Conservation (phyloP, 23 tunicate species). For the Ascidia mentula region DNA sequence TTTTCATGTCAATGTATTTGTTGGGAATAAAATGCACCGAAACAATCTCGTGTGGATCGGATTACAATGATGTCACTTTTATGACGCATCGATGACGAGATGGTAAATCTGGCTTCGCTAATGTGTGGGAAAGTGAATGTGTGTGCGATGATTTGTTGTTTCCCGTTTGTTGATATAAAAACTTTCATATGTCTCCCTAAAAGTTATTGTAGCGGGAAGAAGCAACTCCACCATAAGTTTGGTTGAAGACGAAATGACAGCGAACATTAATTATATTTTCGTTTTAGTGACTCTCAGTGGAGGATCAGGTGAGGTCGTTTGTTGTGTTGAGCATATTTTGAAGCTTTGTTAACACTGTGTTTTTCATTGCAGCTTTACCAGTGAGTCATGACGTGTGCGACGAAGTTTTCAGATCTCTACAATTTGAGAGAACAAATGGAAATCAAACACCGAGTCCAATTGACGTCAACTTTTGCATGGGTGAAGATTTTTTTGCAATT, state of each 20-base stretch:
- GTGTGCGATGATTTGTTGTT: too few species aligned
- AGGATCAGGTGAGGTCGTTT: background rate
- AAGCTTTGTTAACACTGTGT: background rate
- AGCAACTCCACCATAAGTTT: background rate
- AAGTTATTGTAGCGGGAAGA: too few species aligned
- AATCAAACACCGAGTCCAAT: constrained; percentile 36
- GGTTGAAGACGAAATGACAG: background rate
- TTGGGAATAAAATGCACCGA: too few species aligned
- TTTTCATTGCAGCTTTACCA: background rate
- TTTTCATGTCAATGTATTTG: too few species aligned
- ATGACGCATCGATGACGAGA: too few species aligned
- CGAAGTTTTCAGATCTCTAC: background rate
- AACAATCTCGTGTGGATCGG: too few species aligned
- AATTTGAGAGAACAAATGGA: constrained; percentile 6
- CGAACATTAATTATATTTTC: background rate
- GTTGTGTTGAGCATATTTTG: background rate
- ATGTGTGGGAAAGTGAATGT: too few species aligned
- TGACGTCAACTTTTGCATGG: constrained; percentile 22
- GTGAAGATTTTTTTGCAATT: background rate
- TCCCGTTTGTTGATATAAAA: too few species aligned
- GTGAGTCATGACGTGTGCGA: background rate
- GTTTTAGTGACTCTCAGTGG: background rate
- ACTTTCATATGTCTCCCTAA: too few species aligned
- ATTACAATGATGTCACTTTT: too few species aligned
- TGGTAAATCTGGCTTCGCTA: too few species aligned